Conservation (phyloP, 2,888 invertebrate species). For the Metacarcinus magister region DNA sequence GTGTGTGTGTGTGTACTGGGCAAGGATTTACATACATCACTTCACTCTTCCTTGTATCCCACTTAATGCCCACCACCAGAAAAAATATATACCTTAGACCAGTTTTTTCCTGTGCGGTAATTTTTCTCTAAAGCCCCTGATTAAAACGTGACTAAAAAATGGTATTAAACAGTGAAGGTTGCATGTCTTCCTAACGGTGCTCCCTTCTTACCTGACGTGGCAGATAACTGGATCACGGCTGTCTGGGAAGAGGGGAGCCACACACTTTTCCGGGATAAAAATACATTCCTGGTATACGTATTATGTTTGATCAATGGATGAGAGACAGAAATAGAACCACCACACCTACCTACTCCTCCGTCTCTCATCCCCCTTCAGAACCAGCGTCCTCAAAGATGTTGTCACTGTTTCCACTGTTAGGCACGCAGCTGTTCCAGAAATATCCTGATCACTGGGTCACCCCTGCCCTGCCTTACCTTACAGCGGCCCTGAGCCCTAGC, state of each 20-base stretch:
- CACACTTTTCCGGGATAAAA: constrained; percentile 26
- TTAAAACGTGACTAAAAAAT: not conserved
- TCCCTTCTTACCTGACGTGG: not conserved
- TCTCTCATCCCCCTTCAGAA: not conserved
- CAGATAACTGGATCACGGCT: not conserved
- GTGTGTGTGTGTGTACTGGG: too few relatives aligned
- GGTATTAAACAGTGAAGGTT: not conserved
- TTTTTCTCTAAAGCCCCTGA: not conserved
- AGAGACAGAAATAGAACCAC: not conserved
- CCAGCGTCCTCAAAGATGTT: not conserved
- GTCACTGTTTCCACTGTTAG: not conserved
- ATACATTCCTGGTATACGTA: not conserved
- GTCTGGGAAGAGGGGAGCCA: not conserved
- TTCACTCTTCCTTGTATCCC: too few relatives aligned
- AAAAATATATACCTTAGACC: not conserved
- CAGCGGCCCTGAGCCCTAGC: not conserved
- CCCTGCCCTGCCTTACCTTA: not conserved
- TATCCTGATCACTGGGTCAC: not conserved
- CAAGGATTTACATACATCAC: too few relatives aligned
- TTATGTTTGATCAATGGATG: not conserved
- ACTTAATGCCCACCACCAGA: too few relatives aligned
- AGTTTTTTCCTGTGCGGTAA: too few relatives aligned
- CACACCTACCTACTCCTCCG: not conserved
- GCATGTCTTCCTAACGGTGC: not conserved
- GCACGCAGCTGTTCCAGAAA: not conserved